Evolutionary conservation across 1,140 invertebrate genomes (phyloP), one percentile per base, ranked within the genome.

Genomic region (Thaumatotibia leucotreta): DNA sequence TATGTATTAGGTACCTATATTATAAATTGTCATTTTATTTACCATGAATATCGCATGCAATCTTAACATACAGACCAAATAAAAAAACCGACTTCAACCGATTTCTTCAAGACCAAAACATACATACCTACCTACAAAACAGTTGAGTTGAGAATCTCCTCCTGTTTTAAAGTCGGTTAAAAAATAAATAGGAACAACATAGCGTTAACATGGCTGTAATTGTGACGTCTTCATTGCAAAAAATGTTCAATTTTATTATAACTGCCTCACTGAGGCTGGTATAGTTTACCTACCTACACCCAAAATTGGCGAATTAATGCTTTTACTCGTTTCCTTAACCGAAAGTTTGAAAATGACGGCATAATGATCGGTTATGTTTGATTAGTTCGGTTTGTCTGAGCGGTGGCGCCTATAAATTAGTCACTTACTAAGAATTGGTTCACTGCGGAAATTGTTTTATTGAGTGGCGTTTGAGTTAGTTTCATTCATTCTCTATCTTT

Each of bases 291-390:
- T 27, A 11, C 24, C 10, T 29, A 58, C 24, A 61, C 31, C 35
- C 23, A 65, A 6, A 45, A 45, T 2, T 14, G 3, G 14, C 14
- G 6, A 29, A 45, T 58, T 58, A 29, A 14, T 14, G 76, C 78
- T 81, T 81, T 81, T 84, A 79, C 79, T 76, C 68, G 69, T 75
- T 78, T 79, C 73, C 74, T 70, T 75, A 65, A 63, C 64, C 67
- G 69, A 74, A 73, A 72, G 33, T 84, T 84, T 75, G 68, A 78
- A 83, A 83, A 84, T 86, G 84, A 82, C 71, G 80, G 77, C 70
- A 79, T 89, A 89, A 89, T 86, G 71, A 86, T 76, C 64, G 74
- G 84, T 77, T 87, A 71, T 64, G 35, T 82, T 79, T 87, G 86
- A 89, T 87, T 84, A 87, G 80, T 85, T 86, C 83, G 85, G 24